Evolutionary conservation across 2,797 vertebrate genomes (phyloP), one percentile per base, ranked within the genome.

Genomic region (Neomorphus geoffroyi): DNA sequence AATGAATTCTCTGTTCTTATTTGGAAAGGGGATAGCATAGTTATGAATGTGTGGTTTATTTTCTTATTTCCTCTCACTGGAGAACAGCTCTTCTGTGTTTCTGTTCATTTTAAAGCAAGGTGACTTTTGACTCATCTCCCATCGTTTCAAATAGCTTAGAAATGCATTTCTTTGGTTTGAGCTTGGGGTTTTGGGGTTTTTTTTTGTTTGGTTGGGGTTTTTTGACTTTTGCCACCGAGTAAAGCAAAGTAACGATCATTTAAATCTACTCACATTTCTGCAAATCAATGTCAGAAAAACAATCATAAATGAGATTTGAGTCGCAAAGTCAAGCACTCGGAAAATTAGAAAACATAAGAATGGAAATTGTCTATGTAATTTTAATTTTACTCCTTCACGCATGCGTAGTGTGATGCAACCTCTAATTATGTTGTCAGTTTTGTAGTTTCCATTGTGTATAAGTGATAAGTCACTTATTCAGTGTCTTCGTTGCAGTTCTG

Each of bases 41-140:
- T 13, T 88, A 66, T 60, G 80, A 82, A 71, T 48, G 7, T 46
- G n/a, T 50, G 17, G 72, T 88, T 86, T 90, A 32, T 93, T 93
- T 73, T 60, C 32, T 32, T 69, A 39, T 84, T 87, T 77, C 50
- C 56, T 67, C 35, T 71, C 35, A 16, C 58, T 67, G 75, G 39
- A 86, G 61, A 51, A 85, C 10, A 54, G 41, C n/a, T 90, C 32
- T 67, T 58, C 66, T 51, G 54, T 60, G 41, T 69, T 93, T 48
- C 61, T 94, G 24, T 72, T 77, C 21, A 51, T 84, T 90, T 86
- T 75, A 93, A 80, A 88, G 54, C 75, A 91, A 64, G 33, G 65
- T 71, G 80, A 30, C 24, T 57, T 41, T 87, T 74, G 57, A 53
- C 23, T 86, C 60, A 18, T 81, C 71, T 86, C 57, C 37, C 39